phyloP scores from a whole-genome alignment of 2,888 invertebrate genomes.

The Leptopterna dolabrata region DNA sequence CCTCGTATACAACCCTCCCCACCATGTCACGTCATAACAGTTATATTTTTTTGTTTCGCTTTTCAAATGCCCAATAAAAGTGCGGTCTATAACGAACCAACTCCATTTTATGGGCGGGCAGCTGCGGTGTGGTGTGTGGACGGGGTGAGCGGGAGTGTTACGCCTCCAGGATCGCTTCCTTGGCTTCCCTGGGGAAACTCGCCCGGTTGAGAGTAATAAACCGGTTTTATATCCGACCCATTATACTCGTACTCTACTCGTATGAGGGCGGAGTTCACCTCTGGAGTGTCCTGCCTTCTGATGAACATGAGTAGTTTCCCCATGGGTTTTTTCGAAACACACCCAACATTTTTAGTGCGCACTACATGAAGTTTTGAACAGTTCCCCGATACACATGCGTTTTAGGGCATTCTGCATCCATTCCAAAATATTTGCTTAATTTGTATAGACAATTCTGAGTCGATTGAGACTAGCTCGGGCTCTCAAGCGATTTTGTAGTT shows the following conservation, averaged over 20 bases:
- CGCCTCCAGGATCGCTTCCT: not conserved
- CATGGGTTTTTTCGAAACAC: too few relatives aligned
- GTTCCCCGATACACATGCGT: too few relatives aligned
- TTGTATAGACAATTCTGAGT: too few relatives aligned
- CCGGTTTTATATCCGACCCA: not conserved
- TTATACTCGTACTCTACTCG: not conserved
- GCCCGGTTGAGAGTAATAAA: not conserved
- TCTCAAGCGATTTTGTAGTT: too few relatives aligned
- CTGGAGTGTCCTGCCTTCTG: not conserved
- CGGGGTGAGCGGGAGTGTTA: not conserved
- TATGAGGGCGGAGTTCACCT: not conserved
- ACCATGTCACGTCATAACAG: too few relatives aligned
- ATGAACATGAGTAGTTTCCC: not conserved
- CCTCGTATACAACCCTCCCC: too few relatives aligned
- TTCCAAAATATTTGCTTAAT: too few relatives aligned
- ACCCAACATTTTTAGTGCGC: too few relatives aligned
- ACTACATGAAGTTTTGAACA: too few relatives aligned
- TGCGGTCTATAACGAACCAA: not conserved
- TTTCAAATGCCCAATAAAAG: not conserved
- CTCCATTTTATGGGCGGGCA: not conserved
- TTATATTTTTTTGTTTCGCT: not conserved
- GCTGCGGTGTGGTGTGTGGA: not conserved
- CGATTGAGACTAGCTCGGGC: too few relatives aligned
- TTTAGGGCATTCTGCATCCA: too few relatives aligned
- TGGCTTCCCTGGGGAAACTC: not conserved